Base-by-base conservation (phyloP, 92 coral and sea anemone genomes). In the Heliopora coerulea region DNA sequence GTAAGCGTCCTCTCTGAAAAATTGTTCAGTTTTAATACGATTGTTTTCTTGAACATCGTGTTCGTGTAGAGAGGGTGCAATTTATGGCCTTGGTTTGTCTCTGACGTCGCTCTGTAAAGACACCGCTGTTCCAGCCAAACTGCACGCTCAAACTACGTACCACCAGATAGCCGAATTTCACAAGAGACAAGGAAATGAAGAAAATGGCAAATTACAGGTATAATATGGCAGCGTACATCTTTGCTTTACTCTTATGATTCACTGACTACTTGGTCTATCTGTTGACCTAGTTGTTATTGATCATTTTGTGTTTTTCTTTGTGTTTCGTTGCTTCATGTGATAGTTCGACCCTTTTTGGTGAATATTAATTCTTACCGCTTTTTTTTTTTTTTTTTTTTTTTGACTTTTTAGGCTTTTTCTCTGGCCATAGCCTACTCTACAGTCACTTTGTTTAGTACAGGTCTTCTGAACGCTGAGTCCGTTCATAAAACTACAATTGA, bases 1-100 rank as follows among this genome's bases (percentile, higher is more conserved):
- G 44, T 10, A 34, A 21, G 56, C 33, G 33, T 5, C 68, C 48
- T 13, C 42, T 79, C 63, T 46, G 46, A 66, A 2, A 21, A 20
- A 24, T 26, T 0, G 23, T 70, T 28, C 10, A 25, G 7, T n/a
- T 23, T 56, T 13, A 26, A 11, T 30, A 5, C n/a, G 14, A 46
- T 46, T 46, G n/a, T 46, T 8, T 46, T 46, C 15, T 15, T 8
- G 12, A 37, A 12, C 42, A 37, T 12, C 18, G 14, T 59, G 29
- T 24, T 4, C 25, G 1, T 83, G 3, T 66, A 93, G 98, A 30
- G 98, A 93, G 39, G 96, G 96, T 20, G 96, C 98, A 0, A 50
- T 84, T 35, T 88, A 86, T 31, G 98, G 96, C 19, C 68, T 89
- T 50, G 98, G 96, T 32, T 54, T 81, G 34, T 93, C 96, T 24